Base-by-base conservation (phyloP, 2,888 invertebrate species). In the Tenodera sinensis region DNA sequence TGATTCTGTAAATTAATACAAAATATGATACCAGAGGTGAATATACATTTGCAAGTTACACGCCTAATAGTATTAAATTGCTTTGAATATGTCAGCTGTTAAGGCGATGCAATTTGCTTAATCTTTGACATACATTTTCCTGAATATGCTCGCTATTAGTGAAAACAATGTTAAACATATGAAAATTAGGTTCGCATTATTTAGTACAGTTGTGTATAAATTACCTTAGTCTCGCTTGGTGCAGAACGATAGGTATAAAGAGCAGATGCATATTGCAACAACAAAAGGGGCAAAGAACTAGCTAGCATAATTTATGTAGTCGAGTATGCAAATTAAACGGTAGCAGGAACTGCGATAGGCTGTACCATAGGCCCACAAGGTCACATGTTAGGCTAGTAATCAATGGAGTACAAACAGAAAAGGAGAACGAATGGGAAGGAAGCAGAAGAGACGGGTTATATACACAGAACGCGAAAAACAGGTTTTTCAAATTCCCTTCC, bases 381-480 rank as follows among this genome's bases (percentile, higher is more conserved):
- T 86, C 86, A 86, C 27, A 28, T 27, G 14, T 86, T 54, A 81
- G 71, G 28, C 47, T 30, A 14, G 81, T 30, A 81, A 86, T 86
- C 20, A 81, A 28, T 86, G 86, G 81, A 81, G 71, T 28, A 86
- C 30, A 28, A 54, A 86, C n/a, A 71, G 54, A 71, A 71, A 71
- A 20, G 42, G 54, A 71, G 54, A 71, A 71, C 15, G 54, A 71
- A 71, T 71, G 54, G 20, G 25, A 14, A 71, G 54, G 54, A 71
- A 71, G 54, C 54, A 71, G 54, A 25, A 71, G 54, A 71, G 54
- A 25, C 54, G 54, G 25, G 54, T 71, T 71, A 71, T 71, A 71
- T 20, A 71, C 54, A 71, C 54, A 71, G n/a, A 86, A 86, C 86
- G 86, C 86, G 86, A 86, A 86, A 85, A 86, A 86, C 86, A 86